These are phyloP conservation scores for Artibeus jamaicensis DNA, from an alignment of 2,797 vertebrate genomes.

Conservation along the genomic window DNA sequence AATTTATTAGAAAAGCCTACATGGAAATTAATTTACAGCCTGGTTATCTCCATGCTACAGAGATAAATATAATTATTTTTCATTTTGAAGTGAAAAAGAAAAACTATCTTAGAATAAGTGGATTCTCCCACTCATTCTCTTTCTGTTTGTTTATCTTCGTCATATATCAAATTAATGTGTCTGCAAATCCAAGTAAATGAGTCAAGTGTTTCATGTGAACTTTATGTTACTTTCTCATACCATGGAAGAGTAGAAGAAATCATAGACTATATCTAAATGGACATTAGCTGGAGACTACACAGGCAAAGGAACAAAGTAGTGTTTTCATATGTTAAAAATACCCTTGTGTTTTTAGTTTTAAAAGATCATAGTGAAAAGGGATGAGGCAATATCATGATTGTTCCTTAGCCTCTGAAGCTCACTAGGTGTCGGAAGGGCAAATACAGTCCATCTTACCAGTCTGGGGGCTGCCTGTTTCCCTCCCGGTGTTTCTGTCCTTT, in stretches of 20 bases:
- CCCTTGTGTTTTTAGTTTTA: not conserved
- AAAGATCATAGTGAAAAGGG: not conserved
- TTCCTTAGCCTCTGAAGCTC: not conserved
- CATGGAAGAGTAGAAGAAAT: conserved; percentile 51
- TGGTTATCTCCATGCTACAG: conserved; percentile 76
- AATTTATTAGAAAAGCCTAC: conserved; percentile 76
- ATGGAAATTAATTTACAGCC: conserved; percentile 78
- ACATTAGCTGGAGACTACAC: not conserved
- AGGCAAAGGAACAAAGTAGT: not conserved
- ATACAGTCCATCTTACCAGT: not conserved
- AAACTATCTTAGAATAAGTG: conserved; percentile 76
- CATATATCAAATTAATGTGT: conserved; percentile 81
- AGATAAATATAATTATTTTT: conserved; percentile 83
- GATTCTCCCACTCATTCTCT: conserved; percentile 79
- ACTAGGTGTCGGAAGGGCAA: conserved; percentile 22
- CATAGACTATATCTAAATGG: conserved; percentile 38
- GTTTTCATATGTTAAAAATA: not conserved
- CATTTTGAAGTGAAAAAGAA: conserved; percentile 78
- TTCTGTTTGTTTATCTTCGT: conserved; percentile 77
- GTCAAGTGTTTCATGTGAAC: conserved; percentile 64
- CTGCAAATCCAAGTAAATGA: conserved; percentile 66
- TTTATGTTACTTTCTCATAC: conserved; percentile 54
- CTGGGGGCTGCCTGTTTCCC: not conserved
- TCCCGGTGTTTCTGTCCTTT: not conserved
- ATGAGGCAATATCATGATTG: accelerated